A percentile compares a stretch with the other conserved stretches of the same genome.
These are phyloP conservation scores for Grallaria varia DNA, from an alignment of 2,113 vertebrate genomes.

Conservation along the genomic window DNA sequence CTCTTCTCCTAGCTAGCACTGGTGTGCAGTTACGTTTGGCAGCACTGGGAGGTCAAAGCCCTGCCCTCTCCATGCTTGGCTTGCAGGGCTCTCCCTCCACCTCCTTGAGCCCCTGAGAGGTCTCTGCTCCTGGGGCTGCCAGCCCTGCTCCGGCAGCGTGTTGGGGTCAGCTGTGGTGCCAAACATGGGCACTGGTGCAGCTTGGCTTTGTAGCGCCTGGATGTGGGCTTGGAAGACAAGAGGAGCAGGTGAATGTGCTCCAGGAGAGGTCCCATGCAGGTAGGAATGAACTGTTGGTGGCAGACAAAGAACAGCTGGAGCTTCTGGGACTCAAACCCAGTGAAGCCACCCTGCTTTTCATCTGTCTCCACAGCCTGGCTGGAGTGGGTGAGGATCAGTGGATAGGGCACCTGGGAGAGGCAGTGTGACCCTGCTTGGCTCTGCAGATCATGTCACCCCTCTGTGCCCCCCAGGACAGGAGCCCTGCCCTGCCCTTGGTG, in stretches of 20 bases:
- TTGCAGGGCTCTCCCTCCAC: background rate
- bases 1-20: background rate
- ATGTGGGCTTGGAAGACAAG: background rate
- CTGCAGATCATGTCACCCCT: rapidly evolving
- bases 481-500: background rate
- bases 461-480: background rate
- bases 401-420: background rate
- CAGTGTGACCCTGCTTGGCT: background rate
- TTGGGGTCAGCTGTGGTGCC: background rate
- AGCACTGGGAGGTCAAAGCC: background rate
- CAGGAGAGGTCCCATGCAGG: background rate
- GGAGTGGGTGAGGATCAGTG: background rate
- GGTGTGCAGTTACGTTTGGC: background rate
- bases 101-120: background rate
- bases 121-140: background rate
- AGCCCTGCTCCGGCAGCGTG: background rate
- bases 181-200: rapidly evolving
- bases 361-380: background rate
- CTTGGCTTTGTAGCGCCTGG: background rate
- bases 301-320: background rate
- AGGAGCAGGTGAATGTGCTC: background rate
- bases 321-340: background rate
- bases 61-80: background rate
- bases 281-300: background rate
- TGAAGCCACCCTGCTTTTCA: background rate